These are phyloP conservation scores for Erpetoichthys calabaricus DNA, from an alignment of 2,797 vertebrate genomes.

Conservation along the genomic window DNA sequence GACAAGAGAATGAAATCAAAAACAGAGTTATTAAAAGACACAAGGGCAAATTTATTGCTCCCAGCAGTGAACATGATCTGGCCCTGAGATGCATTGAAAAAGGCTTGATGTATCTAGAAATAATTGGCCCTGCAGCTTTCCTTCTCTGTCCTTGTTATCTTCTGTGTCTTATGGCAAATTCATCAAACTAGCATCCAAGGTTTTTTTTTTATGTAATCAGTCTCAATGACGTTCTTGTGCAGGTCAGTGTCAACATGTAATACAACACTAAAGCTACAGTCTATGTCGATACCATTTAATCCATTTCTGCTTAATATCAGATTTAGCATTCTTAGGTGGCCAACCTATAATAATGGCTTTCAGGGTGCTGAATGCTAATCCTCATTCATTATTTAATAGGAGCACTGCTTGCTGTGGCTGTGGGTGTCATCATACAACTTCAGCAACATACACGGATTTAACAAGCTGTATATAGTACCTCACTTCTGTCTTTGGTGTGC, in stretches of 20 bases:
- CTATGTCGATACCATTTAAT: too few species aligned
- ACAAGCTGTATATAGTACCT: too few species aligned
- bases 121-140: constrained; percentile 1
- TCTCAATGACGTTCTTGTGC: constrained; percentile 15
- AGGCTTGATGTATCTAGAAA: background rate
- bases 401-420: too few species aligned
- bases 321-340: too few species aligned
- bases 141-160: constrained; percentile 9
- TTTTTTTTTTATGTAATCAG: constrained; percentile 29
- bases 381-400: too few species aligned
- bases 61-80: constrained; percentile 6
- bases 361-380: too few species aligned
- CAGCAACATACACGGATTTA: too few species aligned
- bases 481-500: too few species aligned
- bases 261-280: background rate
- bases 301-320: too few species aligned
- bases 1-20: background rate
- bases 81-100: background rate
- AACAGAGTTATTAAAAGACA: background rate
- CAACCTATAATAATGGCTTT: too few species aligned
- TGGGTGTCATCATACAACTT: too few species aligned
- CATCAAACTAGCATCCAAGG: constrained; percentile 12
- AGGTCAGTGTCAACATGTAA: constrained; percentile 17
- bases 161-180: constrained; percentile 9
- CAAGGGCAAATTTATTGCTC: background rate